A percentile compares a stretch with the other conserved stretches of the same genome.
Evolutionary conservation across 1,140 invertebrate genomes (phyloP).

Genomic region (Oscheius sp.): DNA sequence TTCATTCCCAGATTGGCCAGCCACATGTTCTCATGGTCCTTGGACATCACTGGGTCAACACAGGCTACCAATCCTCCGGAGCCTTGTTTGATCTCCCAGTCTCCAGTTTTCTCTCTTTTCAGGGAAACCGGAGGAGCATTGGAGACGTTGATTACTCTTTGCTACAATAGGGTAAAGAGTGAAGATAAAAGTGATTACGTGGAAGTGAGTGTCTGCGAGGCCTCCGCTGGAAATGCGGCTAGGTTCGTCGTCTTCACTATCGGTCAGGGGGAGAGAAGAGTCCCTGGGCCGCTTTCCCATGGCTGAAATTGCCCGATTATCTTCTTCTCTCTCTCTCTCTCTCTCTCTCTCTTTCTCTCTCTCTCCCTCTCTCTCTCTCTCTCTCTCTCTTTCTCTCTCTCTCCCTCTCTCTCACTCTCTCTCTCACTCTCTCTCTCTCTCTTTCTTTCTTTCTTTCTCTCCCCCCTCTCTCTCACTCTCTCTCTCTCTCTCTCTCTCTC

Average conservation of each 20-base stretch:
- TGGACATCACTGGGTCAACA: conserved; percentile 59
- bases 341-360: too few relatives aligned
- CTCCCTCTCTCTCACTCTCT: too few relatives aligned
- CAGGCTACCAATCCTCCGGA: conserved; percentile 59
- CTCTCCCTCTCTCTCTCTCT: too few relatives aligned
- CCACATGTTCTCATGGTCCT: conserved; percentile 59
- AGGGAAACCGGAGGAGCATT: conserved; percentile 60
- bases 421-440: too few relatives aligned
- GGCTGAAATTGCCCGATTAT: too few relatives aligned
- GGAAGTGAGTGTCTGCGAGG: conserved; percentile 52
- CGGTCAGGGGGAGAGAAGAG: not conserved
- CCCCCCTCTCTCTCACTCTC: too few relatives aligned
- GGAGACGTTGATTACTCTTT: conserved; percentile 60
- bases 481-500: too few relatives aligned
- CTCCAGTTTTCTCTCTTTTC: conserved; percentile 54
- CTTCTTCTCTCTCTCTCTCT: too few relatives aligned
- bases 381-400: too few relatives aligned
- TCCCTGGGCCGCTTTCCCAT: not conserved
- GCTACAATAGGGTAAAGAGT: conserved; percentile 26
- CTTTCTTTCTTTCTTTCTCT: too few relatives aligned
- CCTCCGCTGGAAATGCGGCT: conserved; percentile 43
- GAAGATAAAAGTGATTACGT: conserved; percentile 23
- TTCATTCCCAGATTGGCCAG: conserved; percentile 61
- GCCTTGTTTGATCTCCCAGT: conserved; percentile 61
- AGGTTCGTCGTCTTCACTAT: conserved; percentile 37